These are phyloP conservation scores for Canis aureus DNA, from an alignment of 2,113 vertebrate genomes.

Conservation along the genomic window DNA sequence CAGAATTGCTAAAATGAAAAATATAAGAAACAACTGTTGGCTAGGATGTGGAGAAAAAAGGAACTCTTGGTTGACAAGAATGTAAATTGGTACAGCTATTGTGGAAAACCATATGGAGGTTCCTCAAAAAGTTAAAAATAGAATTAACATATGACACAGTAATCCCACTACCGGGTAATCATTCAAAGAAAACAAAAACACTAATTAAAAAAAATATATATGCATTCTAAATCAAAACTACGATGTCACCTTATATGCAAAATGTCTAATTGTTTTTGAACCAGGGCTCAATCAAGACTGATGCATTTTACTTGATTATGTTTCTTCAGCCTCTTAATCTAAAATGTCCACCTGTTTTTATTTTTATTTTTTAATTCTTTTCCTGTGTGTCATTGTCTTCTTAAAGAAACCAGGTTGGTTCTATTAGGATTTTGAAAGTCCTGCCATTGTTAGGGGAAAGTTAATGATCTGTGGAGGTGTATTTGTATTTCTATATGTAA, in stretches of 20 bases:
- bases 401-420: conserved; percentile 54
- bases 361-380: neutral
- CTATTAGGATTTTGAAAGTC: conserved; percentile 24
- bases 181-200: neutral
- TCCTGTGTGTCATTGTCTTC: neutral
- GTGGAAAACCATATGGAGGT: neutral
- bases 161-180: neutral
- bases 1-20: neutral
- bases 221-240: neutral
- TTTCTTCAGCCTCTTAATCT: conserved; percentile 49
- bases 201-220: neutral
- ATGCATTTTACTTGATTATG: conserved; percentile 41
- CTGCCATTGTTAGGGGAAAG: conserved; percentile 38
- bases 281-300: neutral
- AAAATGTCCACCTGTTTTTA: neutral
- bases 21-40: neutral
- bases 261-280: conserved; percentile 57
- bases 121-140: neutral
- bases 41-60: neutral
- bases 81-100: neutral
- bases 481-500: conserved; percentile 62
- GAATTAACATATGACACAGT: neutral
- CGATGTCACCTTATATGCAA: neutral
- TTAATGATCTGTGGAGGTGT: conserved; percentile 49
- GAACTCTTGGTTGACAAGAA: neutral